Conservation (phyloP, 1,140 invertebrate species). For the Anastrepha obliqua region DNA sequence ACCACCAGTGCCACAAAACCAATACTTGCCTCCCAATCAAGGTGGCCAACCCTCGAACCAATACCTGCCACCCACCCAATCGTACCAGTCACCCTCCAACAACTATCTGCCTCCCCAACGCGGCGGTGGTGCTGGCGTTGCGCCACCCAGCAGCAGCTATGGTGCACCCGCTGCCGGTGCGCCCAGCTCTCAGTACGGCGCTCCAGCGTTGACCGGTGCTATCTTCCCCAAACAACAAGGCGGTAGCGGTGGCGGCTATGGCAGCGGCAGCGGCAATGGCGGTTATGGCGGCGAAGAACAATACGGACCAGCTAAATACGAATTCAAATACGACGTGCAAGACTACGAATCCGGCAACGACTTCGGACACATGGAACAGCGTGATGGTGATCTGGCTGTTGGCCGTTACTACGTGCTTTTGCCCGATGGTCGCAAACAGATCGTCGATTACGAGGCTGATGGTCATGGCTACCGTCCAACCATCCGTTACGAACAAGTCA, state of each 20-base stretch:
- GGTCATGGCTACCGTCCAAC: constrained; percentile 85
- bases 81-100: constrained; percentile 67
- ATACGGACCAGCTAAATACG: constrained; percentile 82
- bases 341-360: constrained; percentile 82
- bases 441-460: constrained; percentile 86
- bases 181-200: constrained; percentile 64
- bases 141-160: constrained; percentile 74
- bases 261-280: constrained; percentile 61
- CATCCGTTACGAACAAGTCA: constrained; percentile 82
- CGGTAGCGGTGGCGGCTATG: constrained; percentile 57
- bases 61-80: constrained; percentile 70
- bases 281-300: constrained; percentile 73
- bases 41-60: constrained; percentile 67
- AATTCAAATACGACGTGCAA: constrained; percentile 84
- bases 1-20: constrained; percentile 75
- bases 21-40: constrained; percentile 77
- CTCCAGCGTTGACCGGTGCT: constrained; percentile 74
- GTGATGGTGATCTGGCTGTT: constrained; percentile 80
- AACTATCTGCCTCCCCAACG: constrained; percentile 71
- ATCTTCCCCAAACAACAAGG: constrained; percentile 73
- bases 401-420: constrained; percentile 84
- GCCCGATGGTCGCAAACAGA: constrained; percentile 85
- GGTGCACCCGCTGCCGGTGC: constrained; percentile 66
- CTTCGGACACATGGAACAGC: constrained; percentile 83
- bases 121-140: constrained; percentile 60